A percentile compares a stretch with the other conserved stretches of the same genome.
Evolutionary conservation across 2,797 vertebrate genomes (phyloP).

Genomic region (Myotis planiceps): DNA sequence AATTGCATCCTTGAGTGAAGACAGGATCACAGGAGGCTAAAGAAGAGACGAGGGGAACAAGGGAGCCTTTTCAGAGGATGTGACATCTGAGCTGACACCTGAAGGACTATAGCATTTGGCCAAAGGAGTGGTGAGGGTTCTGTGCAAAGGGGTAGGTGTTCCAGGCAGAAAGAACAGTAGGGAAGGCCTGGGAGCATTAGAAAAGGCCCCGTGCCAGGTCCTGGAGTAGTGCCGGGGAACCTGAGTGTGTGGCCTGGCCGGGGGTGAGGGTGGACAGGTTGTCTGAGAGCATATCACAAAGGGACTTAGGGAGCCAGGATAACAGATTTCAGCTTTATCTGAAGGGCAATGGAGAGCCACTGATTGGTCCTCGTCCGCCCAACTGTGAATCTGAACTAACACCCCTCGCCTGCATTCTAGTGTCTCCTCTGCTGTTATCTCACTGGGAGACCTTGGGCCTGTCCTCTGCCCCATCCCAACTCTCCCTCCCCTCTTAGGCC

Average conservation of each 20-base stretch:
- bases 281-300: background rate
- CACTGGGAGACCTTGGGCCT: background rate
- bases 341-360: background rate
- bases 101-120: background rate
- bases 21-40: background rate
- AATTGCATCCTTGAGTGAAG: background rate
- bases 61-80: background rate
- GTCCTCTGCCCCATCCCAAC: background rate
- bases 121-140: background rate
- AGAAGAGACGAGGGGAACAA: background rate
- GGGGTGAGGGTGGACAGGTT: background rate
- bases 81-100: background rate
- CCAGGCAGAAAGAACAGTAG: background rate
- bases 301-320: background rate
- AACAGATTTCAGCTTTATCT: background rate
- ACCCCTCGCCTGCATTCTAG: background rate
- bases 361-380: background rate
- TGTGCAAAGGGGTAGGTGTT: background rate
- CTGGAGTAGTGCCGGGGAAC: background rate
- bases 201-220: too few species aligned
- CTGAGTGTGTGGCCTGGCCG: background rate
- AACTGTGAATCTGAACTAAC: background rate
- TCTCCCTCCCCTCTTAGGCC: too few species aligned
- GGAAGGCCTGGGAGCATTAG: background rate
- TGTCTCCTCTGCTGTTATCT: background rate